A percentile compares a stretch with the other conserved stretches of the same genome.
These are phyloP conservation scores for Rapana venosa DNA, from an alignment of 2,888 invertebrate species.

Conservation along the genomic window DNA sequence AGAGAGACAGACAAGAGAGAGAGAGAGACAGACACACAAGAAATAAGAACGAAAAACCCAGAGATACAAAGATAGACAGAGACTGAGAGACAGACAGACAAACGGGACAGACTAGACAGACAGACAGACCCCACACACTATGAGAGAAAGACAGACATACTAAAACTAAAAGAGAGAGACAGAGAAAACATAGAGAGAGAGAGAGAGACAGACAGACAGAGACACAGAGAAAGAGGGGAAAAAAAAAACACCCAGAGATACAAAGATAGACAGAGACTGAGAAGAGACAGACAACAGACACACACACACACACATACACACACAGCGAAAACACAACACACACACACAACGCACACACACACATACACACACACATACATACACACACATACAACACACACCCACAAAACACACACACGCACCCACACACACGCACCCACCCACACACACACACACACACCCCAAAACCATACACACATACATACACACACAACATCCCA, in stretches of 20 bases:
- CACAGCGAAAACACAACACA: background rate
- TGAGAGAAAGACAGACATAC: no score
- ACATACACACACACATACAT: background rate
- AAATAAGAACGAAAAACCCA: background rate
- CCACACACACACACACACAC: background rate
- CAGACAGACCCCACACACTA: no score
- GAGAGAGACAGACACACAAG: background rate
- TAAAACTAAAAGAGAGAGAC: background rate
- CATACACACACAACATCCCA: background rate
- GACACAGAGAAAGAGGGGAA: background rate
- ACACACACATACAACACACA: no score
- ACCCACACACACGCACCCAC: conserved; percentile 1
- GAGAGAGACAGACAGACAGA: background rate
- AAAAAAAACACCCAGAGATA: background rate
- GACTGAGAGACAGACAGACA: background rate
- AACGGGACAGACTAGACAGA: no score
- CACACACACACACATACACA: background rate
- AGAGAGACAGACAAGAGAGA: background rate
- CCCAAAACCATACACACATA: background rate
- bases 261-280: no score
- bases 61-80: background rate
- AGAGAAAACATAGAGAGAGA: background rate
- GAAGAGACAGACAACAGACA: no score
- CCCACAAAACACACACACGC: background rate
- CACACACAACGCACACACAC: background rate